phyloP scores from a whole-genome alignment of 2,113 vertebrate genomes.

The Notothenia coriiceps region DNA sequence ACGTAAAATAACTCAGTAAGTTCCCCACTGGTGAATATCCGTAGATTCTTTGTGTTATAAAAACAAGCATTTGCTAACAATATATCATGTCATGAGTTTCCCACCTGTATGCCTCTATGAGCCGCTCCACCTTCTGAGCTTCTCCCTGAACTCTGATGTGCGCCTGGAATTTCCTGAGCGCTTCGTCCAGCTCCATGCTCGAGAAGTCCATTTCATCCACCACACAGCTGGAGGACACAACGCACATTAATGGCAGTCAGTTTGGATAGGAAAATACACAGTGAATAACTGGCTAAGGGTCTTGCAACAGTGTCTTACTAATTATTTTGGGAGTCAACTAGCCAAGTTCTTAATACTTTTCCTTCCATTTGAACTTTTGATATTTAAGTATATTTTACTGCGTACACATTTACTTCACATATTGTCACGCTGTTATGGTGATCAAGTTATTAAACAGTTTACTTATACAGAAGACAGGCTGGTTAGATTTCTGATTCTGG shows the following conservation, averaged over 20 bases:
- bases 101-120: slow-evolving; percentile 97
- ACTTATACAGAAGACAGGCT: too few relatives aligned
- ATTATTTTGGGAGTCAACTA: background rate
- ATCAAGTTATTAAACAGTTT: background rate
- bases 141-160: slow-evolving; percentile 97
- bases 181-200: slow-evolving; percentile 95
- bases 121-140: slow-evolving; percentile 96
- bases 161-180: slow-evolving; percentile 96
- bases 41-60: too few relatives aligned
- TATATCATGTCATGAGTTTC: background rate
- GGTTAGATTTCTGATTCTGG: background rate
- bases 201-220: slow-evolving; percentile 99
- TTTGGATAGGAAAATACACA: background rate
- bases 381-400: background rate
- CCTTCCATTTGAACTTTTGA: background rate
- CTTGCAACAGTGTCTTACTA: background rate
- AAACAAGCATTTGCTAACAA: too few relatives aligned
- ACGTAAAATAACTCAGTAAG: too few relatives aligned
- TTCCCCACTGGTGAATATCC: too few relatives aligned
- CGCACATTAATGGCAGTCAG: background rate
- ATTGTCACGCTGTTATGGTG: background rate
- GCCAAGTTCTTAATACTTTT: background rate
- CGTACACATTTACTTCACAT: background rate
- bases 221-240: slow-evolving; percentile 87
- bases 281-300: background rate